Percentiles rank a stretch among this genome's conserved stretches.
Conservation (phyloP, 2,797 vertebrate species). For the Nyctalus aviator region DNA sequence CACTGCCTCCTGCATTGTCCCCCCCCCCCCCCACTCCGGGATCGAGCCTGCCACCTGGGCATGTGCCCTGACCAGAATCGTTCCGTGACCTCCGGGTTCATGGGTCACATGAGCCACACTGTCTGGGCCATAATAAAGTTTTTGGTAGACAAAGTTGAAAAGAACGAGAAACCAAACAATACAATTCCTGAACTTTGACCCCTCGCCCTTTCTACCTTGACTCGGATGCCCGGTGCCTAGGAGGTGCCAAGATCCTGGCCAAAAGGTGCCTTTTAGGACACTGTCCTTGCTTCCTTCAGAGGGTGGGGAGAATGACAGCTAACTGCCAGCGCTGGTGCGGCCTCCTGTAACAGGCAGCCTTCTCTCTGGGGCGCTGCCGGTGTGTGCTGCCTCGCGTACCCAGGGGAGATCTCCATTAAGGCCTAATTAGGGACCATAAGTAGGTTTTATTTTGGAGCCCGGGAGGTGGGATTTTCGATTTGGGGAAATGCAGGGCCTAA, state of each 20-base stretch:
- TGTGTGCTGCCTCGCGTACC: constrained; percentile 40
- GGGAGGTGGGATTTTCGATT: constrained; percentile 69
- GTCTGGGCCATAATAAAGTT: not conserved
- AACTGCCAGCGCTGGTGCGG: not conserved
- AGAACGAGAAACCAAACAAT: not conserved
- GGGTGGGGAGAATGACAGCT: constrained; percentile 45
- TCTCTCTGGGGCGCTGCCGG: constrained; percentile 25
- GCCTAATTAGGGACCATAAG: constrained; percentile 66
- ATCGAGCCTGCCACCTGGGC: no score
- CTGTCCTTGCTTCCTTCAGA: not conserved
- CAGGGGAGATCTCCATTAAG: constrained; percentile 75
- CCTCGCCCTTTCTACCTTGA: not conserved
- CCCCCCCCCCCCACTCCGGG: no score
- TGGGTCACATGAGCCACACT: no score
- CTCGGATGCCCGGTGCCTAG: not conserved
- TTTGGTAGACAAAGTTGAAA: not conserved
- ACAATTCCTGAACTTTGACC: not conserved
- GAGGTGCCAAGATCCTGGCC: not conserved
- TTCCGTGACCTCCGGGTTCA: no score
- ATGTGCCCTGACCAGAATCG: no score
- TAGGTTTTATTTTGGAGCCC: constrained; percentile 70
- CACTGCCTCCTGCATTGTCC: no score
- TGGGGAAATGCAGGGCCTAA: constrained; percentile 65
- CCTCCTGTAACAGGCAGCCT: constrained; percentile 45
- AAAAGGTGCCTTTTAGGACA: not conserved